Evolutionary conservation across 1,140 invertebrate genomes (phyloP).

Genomic region (Pseudomyrmex sp.): DNA sequence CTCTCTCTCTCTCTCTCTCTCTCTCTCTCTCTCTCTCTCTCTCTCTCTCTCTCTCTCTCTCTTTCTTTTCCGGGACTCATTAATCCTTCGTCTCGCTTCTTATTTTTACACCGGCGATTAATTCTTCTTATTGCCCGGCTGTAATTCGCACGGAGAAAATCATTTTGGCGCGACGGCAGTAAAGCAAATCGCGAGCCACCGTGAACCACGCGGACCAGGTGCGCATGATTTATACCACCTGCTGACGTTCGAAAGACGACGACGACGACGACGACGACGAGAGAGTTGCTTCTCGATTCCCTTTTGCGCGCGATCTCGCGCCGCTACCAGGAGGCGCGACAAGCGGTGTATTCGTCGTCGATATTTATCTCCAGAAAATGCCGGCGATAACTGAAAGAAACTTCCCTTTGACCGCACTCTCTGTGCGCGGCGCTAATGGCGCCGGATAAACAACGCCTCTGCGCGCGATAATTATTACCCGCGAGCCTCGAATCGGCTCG

Average conservation of each 20-base stretch:
- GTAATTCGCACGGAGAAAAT: conserved; percentile 59
- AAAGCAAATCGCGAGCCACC: conserved; percentile 51
- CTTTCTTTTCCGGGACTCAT: conserved; percentile 25
- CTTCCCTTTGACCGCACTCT: conserved; percentile 13
- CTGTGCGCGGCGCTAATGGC: conserved; percentile 55
- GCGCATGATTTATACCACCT: conserved; percentile 56
- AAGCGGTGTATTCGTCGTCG: conserved; percentile 28
- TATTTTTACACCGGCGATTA: conserved; percentile 53
- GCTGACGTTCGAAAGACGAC: conserved; percentile 26
- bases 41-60: too few relatives aligned
- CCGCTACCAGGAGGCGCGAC: not conserved
- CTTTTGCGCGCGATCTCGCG: not conserved
- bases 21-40: too few relatives aligned
- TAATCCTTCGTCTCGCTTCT: conserved; percentile 49
- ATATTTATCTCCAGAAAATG: conserved; percentile 51
- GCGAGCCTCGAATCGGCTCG: conserved; percentile 53
- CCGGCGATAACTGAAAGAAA: conserved; percentile 50
- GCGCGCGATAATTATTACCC: conserved; percentile 62
- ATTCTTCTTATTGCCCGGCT: conserved; percentile 54
- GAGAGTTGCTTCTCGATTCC: not conserved
- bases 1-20: too few relatives aligned
- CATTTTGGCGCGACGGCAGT: conserved; percentile 56
- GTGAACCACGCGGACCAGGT: conserved; percentile 53
- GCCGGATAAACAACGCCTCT: conserved; percentile 44
- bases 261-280: not conserved